Percentiles rank a stretch among this genome's conserved stretches.
Evolutionary conservation across 2,888 invertebrate species (phyloP).

Genomic region (Drosophila pullipes): DNA sequence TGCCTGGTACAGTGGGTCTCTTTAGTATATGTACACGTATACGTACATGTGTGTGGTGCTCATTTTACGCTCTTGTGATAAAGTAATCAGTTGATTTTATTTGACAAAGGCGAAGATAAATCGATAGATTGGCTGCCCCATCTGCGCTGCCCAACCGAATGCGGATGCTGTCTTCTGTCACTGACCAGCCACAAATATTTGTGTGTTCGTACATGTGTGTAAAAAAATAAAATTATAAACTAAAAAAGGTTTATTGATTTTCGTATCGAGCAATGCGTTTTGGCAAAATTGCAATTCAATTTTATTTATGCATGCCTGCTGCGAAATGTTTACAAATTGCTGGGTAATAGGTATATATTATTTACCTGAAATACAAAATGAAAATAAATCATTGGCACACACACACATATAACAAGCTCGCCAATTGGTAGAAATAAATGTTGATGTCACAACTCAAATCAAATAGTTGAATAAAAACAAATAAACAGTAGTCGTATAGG

Average conservation of each 20-base stretch:
- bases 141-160: slow-evolving; percentile 5
- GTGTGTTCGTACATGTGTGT: neutral
- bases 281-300: slow-evolving; percentile 41
- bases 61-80: slow-evolving; percentile 78
- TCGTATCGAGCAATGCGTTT: slow-evolving; percentile 27
- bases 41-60: slow-evolving; percentile 40
- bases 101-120: slow-evolving; percentile 72
- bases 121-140: slow-evolving; percentile 58
- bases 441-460: slow-evolving; percentile 55
- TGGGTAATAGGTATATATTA: slow-evolving; percentile 41
- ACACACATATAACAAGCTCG: neutral
- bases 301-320: slow-evolving; percentile 49
- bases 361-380: slow-evolving; percentile 50
- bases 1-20: neutral
- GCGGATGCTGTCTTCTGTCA: slow-evolving; percentile 37
- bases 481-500: slow-evolving; percentile 18
- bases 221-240: neutral
- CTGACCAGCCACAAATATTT: slow-evolving; percentile 60
- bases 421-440: slow-evolving; percentile 39
- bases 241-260: slow-evolving; percentile 60
- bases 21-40: slow-evolving; percentile 11
- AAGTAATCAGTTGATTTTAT: slow-evolving; percentile 80
- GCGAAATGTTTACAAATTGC: slow-evolving; percentile 61
- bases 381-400: slow-evolving; percentile 51
- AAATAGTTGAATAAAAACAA: slow-evolving; percentile 50